Base-by-base conservation (phyloP, 2,797 vertebrate genomes). In the Amazona finschi region DNA sequence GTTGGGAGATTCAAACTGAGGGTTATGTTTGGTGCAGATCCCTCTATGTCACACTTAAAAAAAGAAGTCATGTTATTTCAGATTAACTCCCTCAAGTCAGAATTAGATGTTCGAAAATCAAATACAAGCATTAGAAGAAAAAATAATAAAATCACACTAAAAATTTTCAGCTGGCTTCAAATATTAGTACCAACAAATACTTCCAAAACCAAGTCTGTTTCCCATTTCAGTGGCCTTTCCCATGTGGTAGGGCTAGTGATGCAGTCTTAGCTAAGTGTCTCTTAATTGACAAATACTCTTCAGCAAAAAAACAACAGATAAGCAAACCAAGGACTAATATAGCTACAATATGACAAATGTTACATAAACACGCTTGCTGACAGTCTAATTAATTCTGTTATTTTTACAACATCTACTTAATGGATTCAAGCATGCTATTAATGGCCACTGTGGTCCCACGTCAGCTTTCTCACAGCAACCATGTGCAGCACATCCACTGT, bases 31-130 rank as follows among this genome's bases (percentile, higher is more conserved):
- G 99, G 99, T 53, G 99, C 98, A 89, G 98, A 97, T 24, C 99
- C 99, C 97, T 99, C 99, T 39, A 99, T 98, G 89, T 99, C 99
- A 98, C 99, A 99, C 99, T 99, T 94, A 61, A 65, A 87, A 90
- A 46, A 96, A 8, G 17, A 79, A 87, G 67, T 41, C 78, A 71
- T 79, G 60, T 93, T 67, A 73, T n/a, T 84, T 30, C 28, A 64
- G 70, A 74, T 24, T 21, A 69, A 15, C 62, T 87, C 33, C 22
- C 28, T 43, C 8, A 0, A 65, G 44, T 14, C 78, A 78, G 55
- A 66, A 14, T 1, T 12, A 65, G 80, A 38, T 11, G 41, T 14
- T 41, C 11, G 55, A 75, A 95, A 70, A 28, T 4, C 1, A 1
- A 92, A 11, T 6, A 19, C 2, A 8, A 84, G 24, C 9, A 11